A percentile compares a stretch with the other conserved stretches of the same genome.
These are phyloP conservation scores for Valencia hispanica DNA, from an alignment of 2,797 vertebrate genomes.

Conservation along the genomic window DNA sequence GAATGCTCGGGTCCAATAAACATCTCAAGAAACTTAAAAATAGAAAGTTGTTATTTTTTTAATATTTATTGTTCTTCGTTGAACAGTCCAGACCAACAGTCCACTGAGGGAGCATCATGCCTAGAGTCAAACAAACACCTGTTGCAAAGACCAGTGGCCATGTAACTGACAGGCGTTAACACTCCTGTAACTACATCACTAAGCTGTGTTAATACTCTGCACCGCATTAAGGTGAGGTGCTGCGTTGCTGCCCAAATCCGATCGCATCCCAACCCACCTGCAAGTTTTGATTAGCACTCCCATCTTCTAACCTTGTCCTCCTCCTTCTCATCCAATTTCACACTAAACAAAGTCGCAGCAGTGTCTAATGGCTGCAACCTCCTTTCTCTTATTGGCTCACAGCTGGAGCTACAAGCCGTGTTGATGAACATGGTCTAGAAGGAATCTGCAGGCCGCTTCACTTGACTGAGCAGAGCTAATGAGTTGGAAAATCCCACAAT, in stretches of 20 bases:
- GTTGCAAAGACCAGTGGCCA: conserved; percentile 52
- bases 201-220: conserved; percentile 74
- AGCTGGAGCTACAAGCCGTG: conserved; percentile 56
- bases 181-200: conserved; percentile 74
- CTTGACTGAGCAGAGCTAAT: conserved; percentile 79
- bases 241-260: conserved; percentile 39
- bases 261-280: conserved; percentile 40
- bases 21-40: conserved; percentile 43
- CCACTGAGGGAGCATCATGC: conserved; percentile 56
- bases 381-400: conserved; percentile 61
- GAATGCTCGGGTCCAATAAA: conserved; percentile 16
- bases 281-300: conserved; percentile 51
- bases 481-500: conserved; percentile 79
- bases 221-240: conserved; percentile 49
- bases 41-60: conserved; percentile 36
- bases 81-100: conserved; percentile 60
- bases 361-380: conserved; percentile 56
- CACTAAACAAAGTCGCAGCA: conserved; percentile 71
- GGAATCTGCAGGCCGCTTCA: conserved; percentile 75
- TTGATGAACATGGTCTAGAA: conserved; percentile 75
- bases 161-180: conserved; percentile 79
- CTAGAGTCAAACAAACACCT: conserved; percentile 71
- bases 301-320: conserved; percentile 38
- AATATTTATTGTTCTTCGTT: conserved; percentile 34
- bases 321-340: conserved; percentile 70